Evolutionary conservation across 2,113 vertebrate species (phyloP).

Genomic region (Pongo abelii): DNA sequence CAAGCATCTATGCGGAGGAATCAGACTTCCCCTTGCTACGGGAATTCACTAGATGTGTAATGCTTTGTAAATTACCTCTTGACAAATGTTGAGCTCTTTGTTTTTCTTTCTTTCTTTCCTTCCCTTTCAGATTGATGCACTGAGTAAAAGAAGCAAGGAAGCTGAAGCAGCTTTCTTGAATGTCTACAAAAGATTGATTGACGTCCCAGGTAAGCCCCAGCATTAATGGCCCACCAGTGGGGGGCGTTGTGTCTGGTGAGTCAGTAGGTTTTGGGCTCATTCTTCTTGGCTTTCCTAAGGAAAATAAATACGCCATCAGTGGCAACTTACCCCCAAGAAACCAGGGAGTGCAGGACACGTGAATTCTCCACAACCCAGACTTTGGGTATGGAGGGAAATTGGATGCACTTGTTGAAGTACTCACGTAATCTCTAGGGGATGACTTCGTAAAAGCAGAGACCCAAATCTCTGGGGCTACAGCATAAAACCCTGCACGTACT

Average conservation of each 20-base stretch:
- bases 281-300: background rate
- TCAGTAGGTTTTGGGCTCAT: background rate
- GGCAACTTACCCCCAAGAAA: background rate
- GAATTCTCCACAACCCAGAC: background rate
- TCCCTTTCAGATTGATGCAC: constrained; percentile 92
- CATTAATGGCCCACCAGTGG: too few relatives aligned
- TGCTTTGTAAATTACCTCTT: constrained; percentile 43
- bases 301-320: background rate
- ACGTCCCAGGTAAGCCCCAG: constrained; percentile 94
- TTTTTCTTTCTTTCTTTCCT: constrained; percentile 61
- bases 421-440: background rate
- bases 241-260: fast-evolving
- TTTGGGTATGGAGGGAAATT: background rate
- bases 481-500: background rate
- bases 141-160: constrained; percentile 99
- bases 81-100: constrained; percentile 50
- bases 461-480: background rate
- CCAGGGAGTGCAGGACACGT: background rate
- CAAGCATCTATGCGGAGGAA: background rate
- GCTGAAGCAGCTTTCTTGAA: constrained; percentile 99
- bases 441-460: background rate
- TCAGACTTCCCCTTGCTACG: background rate
- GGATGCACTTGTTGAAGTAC: background rate
- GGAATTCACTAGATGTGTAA: background rate
- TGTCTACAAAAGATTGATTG: constrained; percentile 99